Evolutionary conservation across 2,888 invertebrate genomes (phyloP), one percentile per base, ranked within the genome.

Genomic region (Diogma glabrata): DNA sequence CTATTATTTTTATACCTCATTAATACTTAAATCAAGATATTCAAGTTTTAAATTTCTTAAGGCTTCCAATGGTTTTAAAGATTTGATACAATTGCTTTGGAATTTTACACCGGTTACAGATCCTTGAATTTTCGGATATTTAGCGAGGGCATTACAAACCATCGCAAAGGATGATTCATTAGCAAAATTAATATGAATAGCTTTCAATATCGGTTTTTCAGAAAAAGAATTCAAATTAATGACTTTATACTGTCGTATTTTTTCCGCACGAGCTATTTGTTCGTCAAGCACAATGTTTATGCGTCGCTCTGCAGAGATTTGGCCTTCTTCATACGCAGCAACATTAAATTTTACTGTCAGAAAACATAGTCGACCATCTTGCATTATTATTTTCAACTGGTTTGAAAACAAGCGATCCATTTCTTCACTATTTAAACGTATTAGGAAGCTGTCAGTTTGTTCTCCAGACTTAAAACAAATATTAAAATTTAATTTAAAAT

Each of bases 41-140:
- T 6, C 10, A 40, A 40, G 19, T 9, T 49, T 47, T 9, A 53
- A 40, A 30, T 48, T 33, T 8, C 38, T 49, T 12, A 54, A 46
- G 9, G 30, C 30, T 17, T 38, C 33, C 6, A 56, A 17, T n/a
- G 53, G 49, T 6, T 23, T 26, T 10, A 55, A 49, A 4, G 43
- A 33, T n/a, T 22, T 26, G 9, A 57, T 54, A n/a, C 26, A 40
- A 38, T 57, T 57, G n/a, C 53, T 54, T 4, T 51, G 47, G 17
- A 57, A 47, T 33, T 51, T 53, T 14, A 57, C 26, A 3, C 57
- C 57, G 16, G 53, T 52, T 5, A 57, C 53, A 5, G 46, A 28
- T n/a, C 55, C 52, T 4, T 55, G n/a, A 10, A 55, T 53, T 26
- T 55, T 45, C 7, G 49, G 47, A 17, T 51, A 51, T 38, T 53